phyloP scores from a whole-genome alignment of 1,140 invertebrate genomes.

The Platyscapa corneri region DNA sequence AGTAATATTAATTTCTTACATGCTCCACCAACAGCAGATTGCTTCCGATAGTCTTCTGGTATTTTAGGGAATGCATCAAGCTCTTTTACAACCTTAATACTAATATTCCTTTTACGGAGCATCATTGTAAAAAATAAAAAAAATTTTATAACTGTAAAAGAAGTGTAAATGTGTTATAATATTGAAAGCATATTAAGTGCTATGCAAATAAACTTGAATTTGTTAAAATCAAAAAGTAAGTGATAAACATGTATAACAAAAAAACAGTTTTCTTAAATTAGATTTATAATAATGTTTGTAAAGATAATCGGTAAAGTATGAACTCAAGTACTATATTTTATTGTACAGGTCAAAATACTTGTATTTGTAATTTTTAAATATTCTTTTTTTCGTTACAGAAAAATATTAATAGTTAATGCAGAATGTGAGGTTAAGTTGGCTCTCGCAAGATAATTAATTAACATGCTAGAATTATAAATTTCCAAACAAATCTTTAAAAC shows the following conservation, averaged over 20 bases:
- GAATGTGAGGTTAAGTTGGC: background rate
- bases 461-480: background rate
- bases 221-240: background rate
- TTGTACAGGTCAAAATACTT: too few relatives aligned
- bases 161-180: background rate
- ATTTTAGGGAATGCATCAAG: conserved; percentile 94
- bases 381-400: too few relatives aligned
- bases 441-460: background rate
- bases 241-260: background rate
- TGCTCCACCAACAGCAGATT: conserved; percentile 82
- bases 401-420: background rate
- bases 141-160: background rate
- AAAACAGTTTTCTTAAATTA: background rate
- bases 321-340: too few relatives aligned
- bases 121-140: conserved; percentile 55
- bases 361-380: too few relatives aligned
- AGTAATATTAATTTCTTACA: conserved; percentile 74
- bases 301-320: too few relatives aligned
- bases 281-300: too few relatives aligned
- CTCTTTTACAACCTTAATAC: conserved; percentile 80
- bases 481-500: background rate
- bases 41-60: conserved; percentile 82
- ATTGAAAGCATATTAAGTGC: background rate
- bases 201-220: background rate
- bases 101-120: conserved; percentile 65